These are phyloP conservation scores for Eupeodes corollae DNA, from an alignment of 1,140 invertebrate species.

Conservation along the genomic window DNA sequence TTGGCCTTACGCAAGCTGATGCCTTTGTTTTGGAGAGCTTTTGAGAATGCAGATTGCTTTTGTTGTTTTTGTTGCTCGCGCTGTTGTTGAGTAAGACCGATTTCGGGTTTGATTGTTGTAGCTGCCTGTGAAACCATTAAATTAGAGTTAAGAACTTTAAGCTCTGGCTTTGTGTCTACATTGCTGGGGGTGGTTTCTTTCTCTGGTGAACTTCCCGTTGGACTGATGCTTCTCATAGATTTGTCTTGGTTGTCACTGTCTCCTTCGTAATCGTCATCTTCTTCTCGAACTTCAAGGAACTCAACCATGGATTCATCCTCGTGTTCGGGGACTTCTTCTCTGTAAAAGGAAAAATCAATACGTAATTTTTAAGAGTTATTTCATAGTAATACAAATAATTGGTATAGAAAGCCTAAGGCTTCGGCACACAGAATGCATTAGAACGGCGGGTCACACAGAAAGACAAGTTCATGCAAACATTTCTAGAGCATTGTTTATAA, in stretches of 20 bases:
- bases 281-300: conserved; percentile 31
- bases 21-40: background rate
- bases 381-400: too few species aligned
- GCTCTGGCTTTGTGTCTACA: background rate
- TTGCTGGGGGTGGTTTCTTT: conserved; percentile 15
- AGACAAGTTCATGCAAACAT: too few species aligned
- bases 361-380: too few species aligned
- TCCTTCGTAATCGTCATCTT: conserved; percentile 23
- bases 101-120: conserved; percentile 5
- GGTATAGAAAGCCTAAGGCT: too few species aligned
- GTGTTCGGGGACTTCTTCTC: conserved; percentile 22
- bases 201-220: conserved; percentile 19
- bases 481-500: too few species aligned
- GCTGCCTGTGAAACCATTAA: too few species aligned
- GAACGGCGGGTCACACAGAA: too few species aligned
- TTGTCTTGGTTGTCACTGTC: conserved; percentile 30
- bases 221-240: conserved; percentile 15
- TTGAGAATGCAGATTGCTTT: background rate
- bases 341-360: conserved; percentile 6
- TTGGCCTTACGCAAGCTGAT: background rate
- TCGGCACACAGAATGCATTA: too few species aligned
- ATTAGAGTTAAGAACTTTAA: background rate
- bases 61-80: background rate
- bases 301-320: conserved; percentile 23
- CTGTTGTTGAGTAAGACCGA: background rate